Conservation (phyloP, 2,888 invertebrate species). For the Sinopyrophorus schimmeli region DNA sequence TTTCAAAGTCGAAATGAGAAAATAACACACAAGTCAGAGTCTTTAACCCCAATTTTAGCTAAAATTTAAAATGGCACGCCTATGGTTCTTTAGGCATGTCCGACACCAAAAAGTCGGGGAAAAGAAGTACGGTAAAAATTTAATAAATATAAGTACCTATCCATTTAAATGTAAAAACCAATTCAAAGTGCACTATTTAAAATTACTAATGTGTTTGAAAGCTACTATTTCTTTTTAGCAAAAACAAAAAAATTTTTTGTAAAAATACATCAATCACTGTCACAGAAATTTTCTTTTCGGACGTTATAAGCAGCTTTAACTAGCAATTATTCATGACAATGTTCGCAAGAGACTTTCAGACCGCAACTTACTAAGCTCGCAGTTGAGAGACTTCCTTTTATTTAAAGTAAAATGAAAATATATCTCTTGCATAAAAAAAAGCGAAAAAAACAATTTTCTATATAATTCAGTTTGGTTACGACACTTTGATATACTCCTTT, state of each 20-base stretch:
- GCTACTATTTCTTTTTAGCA: background rate
- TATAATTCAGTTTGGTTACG: background rate
- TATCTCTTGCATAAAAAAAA: background rate
- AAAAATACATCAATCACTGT: background rate
- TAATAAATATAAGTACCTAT: no score
- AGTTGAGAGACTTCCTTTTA: slow-evolving; percentile 8
- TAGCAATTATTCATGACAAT: slow-evolving; percentile 8
- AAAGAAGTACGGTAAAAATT: no score
- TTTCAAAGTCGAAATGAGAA: no score
- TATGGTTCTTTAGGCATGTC: no score
- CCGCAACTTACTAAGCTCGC: slow-evolving; percentile 1
- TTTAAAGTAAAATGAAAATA: slow-evolving; percentile 2
- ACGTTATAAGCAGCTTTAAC: background rate
- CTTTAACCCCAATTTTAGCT: no score
- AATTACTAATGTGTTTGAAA: no score
- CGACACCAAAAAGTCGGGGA: no score
- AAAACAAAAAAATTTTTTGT: background rate
- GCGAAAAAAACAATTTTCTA: background rate
- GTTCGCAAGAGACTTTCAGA: background rate
- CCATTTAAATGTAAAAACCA: no score
- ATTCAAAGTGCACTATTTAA: no score
- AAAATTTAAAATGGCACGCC: no score
- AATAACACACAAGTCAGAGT: no score
- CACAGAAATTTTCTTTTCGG: background rate
- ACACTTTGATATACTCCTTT: no score